These are phyloP conservation scores for Vanacampus margaritifer DNA, from an alignment of 2,113 vertebrate species.

Conservation along the genomic window DNA sequence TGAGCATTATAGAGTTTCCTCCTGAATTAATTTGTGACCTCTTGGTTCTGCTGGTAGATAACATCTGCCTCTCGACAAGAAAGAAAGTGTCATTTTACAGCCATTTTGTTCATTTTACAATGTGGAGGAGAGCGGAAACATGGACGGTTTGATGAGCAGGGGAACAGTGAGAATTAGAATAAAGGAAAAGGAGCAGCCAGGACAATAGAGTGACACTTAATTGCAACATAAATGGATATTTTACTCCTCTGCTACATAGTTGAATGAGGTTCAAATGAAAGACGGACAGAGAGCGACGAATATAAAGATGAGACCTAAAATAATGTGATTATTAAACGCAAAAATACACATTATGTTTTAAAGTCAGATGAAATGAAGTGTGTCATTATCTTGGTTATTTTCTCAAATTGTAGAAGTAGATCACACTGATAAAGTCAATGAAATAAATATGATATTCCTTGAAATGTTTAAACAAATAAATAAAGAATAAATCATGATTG, in stretches of 20 bases:
- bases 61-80: conserved; percentile 53
- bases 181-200: conserved; percentile 15
- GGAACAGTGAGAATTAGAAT: conserved; percentile 36
- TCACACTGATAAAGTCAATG: too few species aligned
- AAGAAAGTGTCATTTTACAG: conserved; percentile 62
- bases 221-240: conserved; percentile 45
- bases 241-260: conserved; percentile 12
- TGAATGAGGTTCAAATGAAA: background rate
- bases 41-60: conserved; percentile 52
- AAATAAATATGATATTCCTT: too few species aligned
- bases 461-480: too few species aligned
- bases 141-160: conserved; percentile 46
- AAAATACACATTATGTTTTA: too few species aligned
- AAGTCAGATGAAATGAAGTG: too few species aligned
- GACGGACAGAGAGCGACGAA: background rate
- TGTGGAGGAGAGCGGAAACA: conserved; percentile 41
- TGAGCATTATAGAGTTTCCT: conserved; percentile 48
- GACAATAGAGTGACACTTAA: conserved; percentile 46
- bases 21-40: conserved; percentile 71
- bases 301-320: background rate
- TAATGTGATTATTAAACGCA: background rate
- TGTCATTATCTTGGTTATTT: too few species aligned
- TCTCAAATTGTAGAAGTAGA: too few species aligned
- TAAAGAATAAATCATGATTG: too few species aligned
- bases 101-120: conserved; percentile 63